Base-by-base conservation (phyloP, 2,113 vertebrate genomes). In the Xenopus borealis region DNA sequence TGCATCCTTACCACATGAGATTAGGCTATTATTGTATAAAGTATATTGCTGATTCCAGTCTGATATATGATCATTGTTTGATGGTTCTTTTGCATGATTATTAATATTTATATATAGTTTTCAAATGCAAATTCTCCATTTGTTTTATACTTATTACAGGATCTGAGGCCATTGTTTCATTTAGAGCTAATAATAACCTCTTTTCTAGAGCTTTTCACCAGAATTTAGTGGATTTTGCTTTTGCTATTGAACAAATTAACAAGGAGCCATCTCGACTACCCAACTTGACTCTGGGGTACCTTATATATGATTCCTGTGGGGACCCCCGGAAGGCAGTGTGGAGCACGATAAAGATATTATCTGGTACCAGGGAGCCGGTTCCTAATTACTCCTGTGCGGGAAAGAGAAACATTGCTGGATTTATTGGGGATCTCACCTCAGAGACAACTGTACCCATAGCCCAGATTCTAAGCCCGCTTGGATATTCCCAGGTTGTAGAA, bases 341-440 rank as follows among this genome's bases (percentile, higher is more conserved):
- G n/a, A 18, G 4, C 13, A 40, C 18, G 8, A 12, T 66, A 1
- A 40, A 66, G 44, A 66, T 66, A 66, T 66, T 66, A 18, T 66
- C 64, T 53, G 52, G 52, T 7, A 53, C 52, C 52, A 53, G 16
- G 52, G 12, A 53, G 2, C 52, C 52, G 16, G 44, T 66, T 66
- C 64, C 64, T 10, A 66, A 4, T 19, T 66, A 66, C 44, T 66
- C 64, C 17, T 66, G 64, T 14, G 4, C 11, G 64, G 64, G 18
- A 66, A 17, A 23, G 7, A 20, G 40, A 7, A 66, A 46, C 4
- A 18, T 66, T 17, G 64, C n/a, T 16, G 64, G 64, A 12, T 66
- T 66, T 66, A 66, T 66, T 66, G 64, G 64, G 14, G 64, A 66
- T 66, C 40, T 44, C n/a, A 10, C n/a, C 16, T 66, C 64, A 12